Conservation (phyloP, 2,888 invertebrate species). For the Cryptosula pallasiana region DNA sequence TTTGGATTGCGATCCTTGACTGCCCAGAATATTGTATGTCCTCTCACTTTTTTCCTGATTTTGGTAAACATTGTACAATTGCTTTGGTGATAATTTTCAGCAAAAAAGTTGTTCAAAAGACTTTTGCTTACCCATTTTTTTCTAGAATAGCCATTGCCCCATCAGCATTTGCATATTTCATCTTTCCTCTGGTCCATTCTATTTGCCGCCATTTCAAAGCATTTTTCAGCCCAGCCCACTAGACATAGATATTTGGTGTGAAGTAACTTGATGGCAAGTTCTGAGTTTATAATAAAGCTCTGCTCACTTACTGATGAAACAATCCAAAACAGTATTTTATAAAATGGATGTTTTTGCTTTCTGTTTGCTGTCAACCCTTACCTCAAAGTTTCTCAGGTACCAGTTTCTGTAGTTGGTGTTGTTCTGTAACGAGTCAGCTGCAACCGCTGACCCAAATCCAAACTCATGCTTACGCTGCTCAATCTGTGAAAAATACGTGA, state of each 20-base stretch:
- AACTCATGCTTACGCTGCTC: slow-evolving; percentile 28
- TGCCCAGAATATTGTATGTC: slow-evolving; percentile 34
- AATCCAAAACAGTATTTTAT: too few relatives aligned
- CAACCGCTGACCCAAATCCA: slow-evolving; percentile 34
- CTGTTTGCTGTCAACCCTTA: too few relatives aligned
- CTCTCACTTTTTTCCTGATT: slow-evolving; percentile 33
- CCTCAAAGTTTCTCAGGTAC: slow-evolving; percentile 35
- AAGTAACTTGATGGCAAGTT: too few relatives aligned
- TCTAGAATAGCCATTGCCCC: slow-evolving; percentile 18
- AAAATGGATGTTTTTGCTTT: too few relatives aligned
- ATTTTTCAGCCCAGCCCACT: slow-evolving; percentile 35
- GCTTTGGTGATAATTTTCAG: too few relatives aligned
- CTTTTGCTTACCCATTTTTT: slow-evolving; percentile 23
- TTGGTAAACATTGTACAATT: too few relatives aligned
- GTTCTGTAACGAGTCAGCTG: slow-evolving; percentile 28
- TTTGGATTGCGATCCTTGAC: slow-evolving; percentile 23
- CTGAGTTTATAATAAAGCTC: background rate
- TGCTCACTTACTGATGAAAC: too few relatives aligned
- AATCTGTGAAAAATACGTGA: slow-evolving; percentile 12
- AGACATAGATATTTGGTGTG: background rate
- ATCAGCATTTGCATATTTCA: background rate
- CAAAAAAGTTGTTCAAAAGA: too few relatives aligned
- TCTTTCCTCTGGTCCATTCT: slow-evolving; percentile 28
- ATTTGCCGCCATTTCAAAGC: slow-evolving; percentile 35
- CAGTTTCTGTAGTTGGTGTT: slow-evolving; percentile 28